These are phyloP conservation scores for Melanotaenia duboulayi DNA, from an alignment of 2,113 vertebrate genomes.

Conservation along the genomic window DNA sequence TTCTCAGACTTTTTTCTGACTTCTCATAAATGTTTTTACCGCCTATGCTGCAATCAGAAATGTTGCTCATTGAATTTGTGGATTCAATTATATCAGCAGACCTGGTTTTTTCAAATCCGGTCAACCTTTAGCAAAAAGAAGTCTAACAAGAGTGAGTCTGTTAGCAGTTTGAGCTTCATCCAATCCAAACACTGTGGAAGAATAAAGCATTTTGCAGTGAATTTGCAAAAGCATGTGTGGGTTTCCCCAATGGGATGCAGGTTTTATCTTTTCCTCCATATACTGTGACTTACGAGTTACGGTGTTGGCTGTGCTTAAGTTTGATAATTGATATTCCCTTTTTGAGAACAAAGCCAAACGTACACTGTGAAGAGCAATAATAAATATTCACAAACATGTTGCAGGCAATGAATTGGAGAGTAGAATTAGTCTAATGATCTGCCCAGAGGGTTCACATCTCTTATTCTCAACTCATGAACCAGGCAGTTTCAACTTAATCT, in stretches of 20 bases:
- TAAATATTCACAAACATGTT: constrained; percentile 73
- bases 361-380: constrained; percentile 59
- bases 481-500: constrained; percentile 72
- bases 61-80: constrained; percentile 52
- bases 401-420: constrained; percentile 67
- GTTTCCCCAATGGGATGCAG: constrained; percentile 13
- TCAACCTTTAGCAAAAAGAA: constrained; percentile 54
- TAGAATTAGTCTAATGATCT: constrained; percentile 68
- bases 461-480: constrained; percentile 62
- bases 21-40: constrained; percentile 48
- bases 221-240: constrained; percentile 8
- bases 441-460: constrained; percentile 55
- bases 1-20: constrained; percentile 23
- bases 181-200: constrained; percentile 63
- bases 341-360: constrained; percentile 57
- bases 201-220: constrained; percentile 50
- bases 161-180: constrained; percentile 60
- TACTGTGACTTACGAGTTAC: constrained; percentile 9
- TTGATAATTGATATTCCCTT: constrained; percentile 67
- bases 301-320: constrained; percentile 27
- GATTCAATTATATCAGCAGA: constrained; percentile 62
- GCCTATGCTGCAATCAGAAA: constrained; percentile 51
- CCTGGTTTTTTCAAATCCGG: constrained; percentile 52
- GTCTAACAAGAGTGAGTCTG: constrained; percentile 61
- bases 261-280: constrained; percentile 28